phyloP scores from a whole-genome alignment of 2,113 vertebrate species.

The Gobiocypris rarus region DNA sequence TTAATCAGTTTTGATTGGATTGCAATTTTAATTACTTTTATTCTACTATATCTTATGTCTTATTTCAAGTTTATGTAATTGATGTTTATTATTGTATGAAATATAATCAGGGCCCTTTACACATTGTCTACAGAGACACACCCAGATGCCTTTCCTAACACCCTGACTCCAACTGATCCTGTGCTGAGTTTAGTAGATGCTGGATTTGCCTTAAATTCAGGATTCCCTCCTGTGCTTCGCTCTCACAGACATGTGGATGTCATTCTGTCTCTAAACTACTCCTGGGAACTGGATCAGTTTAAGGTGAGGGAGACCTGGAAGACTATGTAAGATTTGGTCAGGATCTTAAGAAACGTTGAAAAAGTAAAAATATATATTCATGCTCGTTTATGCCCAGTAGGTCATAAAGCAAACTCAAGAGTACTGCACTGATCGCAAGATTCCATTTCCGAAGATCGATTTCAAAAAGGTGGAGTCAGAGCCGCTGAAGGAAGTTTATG shows the following conservation, averaged over 20 bases:
- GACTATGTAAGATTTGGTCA: not conserved
- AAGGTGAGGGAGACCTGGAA: conserved; percentile 69
- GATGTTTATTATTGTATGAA: not conserved
- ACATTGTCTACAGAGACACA: conserved; percentile 71
- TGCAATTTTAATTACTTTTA: not conserved
- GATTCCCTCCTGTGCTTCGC: conserved; percentile 79
- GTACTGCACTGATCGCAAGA: conserved; percentile 62
- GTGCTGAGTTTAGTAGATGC: conserved; percentile 82
- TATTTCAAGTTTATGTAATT: not conserved
- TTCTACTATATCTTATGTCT: not conserved
- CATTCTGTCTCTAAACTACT: conserved; percentile 83
- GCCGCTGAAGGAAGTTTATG: conserved; percentile 64
- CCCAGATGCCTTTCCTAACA: conserved; percentile 78
- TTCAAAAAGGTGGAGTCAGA: conserved; percentile 49
- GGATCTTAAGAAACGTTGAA: not conserved
- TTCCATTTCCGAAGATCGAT: conserved; percentile 68
- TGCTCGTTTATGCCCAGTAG: conserved; percentile 39
- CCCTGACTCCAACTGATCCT: conserved; percentile 78
- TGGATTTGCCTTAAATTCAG: conserved; percentile 83
- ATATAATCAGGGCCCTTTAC: not conserved
- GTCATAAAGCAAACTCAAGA: conserved; percentile 59
- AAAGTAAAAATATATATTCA: not conserved
- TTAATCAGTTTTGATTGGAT: not conserved
- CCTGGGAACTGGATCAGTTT: conserved; percentile 70
- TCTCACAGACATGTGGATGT: conserved; percentile 82